Evolutionary conservation across 2,888 invertebrate genomes (phyloP).

Genomic region (Drosophila incognita): DNA sequence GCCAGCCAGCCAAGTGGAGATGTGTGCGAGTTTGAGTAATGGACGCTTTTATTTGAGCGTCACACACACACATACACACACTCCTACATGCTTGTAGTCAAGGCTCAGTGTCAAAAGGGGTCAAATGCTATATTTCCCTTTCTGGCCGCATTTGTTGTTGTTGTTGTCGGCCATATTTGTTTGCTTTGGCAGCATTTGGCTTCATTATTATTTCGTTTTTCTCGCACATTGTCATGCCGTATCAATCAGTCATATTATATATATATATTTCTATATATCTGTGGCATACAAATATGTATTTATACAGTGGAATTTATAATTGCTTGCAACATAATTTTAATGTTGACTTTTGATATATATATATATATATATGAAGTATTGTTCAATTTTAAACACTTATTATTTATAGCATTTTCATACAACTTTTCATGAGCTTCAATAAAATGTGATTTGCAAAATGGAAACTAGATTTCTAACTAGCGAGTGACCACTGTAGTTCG

Average conservation of each 20-base stretch:
- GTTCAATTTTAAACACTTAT: not conserved
- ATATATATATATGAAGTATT: too few species aligned
- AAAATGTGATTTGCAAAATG: not conserved
- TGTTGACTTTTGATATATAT: not conserved
- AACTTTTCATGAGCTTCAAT: not conserved
- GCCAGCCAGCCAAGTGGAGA: slow-evolving; percentile 35
- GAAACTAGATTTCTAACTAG: not conserved
- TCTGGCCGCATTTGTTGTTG: slow-evolving; percentile 10
- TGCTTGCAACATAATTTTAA: not conserved
- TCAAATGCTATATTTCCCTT: slow-evolving; percentile 68
- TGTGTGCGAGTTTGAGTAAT: slow-evolving; percentile 73
- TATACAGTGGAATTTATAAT: not conserved
- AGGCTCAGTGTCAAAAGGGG: slow-evolving; percentile 79
- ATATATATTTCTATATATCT: slow-evolving; percentile 7
- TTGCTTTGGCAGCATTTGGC: slow-evolving; percentile 61
- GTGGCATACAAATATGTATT: slow-evolving; percentile 1
- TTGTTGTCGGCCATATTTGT: slow-evolving; percentile 65
- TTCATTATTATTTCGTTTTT: slow-evolving; percentile 59
- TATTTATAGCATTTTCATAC: not conserved
- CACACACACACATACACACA: slow-evolving; percentile 35
- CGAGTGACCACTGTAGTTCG: slow-evolving; percentile 4
- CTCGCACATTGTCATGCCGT: slow-evolving; percentile 59
- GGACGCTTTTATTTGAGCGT: slow-evolving; percentile 79
- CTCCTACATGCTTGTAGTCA: slow-evolving; percentile 8
- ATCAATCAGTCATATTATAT: slow-evolving; percentile 74